phyloP scores from a whole-genome alignment of 37 sponge, comb jelly and placozoan species.

The Mnemiopsis leidyi region DNA sequence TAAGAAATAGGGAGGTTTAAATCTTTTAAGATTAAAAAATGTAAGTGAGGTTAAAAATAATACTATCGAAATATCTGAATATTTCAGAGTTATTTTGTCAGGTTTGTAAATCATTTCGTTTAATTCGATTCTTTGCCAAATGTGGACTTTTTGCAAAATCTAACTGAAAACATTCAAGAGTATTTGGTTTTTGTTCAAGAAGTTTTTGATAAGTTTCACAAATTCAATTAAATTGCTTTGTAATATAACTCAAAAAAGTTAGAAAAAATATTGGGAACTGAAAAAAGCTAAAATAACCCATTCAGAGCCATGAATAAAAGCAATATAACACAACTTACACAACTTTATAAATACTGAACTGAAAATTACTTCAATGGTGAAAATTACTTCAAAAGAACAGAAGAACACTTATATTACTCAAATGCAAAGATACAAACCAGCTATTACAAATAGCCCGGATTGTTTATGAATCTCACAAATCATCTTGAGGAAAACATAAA shows the following conservation, averaged over 20 bases:
- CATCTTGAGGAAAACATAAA: too few species aligned
- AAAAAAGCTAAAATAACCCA: neutral
- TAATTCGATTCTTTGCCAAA: too few species aligned
- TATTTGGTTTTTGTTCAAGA: neutral
- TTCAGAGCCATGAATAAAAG: neutral
- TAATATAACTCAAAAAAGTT: neutral
- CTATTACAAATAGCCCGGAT: neutral
- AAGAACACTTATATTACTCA: neutral
- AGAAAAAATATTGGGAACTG: neutral
- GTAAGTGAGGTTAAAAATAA: too few species aligned
- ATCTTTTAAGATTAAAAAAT: too few species aligned
- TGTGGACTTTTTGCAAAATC: too few species aligned
- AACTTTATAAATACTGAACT: neutral
- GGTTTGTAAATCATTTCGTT: too few species aligned
- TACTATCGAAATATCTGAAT: too few species aligned
- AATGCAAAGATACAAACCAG: neutral
- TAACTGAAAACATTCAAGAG: too few species aligned
- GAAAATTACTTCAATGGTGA: neutral
- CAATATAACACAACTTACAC: neutral
- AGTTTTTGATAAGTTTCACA: neutral
- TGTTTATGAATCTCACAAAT: too few species aligned
- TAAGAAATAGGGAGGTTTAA: too few species aligned
- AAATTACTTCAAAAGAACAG: neutral
- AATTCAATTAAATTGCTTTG: neutral
- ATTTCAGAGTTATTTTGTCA: too few species aligned